A percentile compares a stretch with the other conserved stretches of the same genome.
These are phyloP conservation scores for Camptogramma bilineatum DNA, from an alignment of 2,888 invertebrate species.

Conservation along the genomic window DNA sequence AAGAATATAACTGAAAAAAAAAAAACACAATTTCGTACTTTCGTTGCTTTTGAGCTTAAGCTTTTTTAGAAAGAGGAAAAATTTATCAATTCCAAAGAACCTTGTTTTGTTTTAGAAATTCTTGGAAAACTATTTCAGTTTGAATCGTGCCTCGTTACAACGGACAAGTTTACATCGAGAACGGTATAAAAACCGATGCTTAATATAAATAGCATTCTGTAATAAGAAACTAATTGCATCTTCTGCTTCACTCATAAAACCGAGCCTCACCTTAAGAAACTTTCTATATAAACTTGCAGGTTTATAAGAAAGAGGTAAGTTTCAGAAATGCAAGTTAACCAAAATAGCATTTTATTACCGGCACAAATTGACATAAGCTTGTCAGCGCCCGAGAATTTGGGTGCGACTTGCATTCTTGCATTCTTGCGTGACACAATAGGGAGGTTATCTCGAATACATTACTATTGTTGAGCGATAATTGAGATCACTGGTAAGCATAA, in stretches of 20 bases:
- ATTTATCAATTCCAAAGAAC: no score
- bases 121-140: background rate
- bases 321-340: background rate
- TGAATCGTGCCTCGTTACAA: background rate
- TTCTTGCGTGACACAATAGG: slow-evolving; percentile 52
- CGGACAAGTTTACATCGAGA: background rate
- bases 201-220: background rate
- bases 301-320: background rate
- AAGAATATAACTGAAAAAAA: no score
- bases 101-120: no score
- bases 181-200: background rate
- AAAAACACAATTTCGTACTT: no score
- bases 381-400: slow-evolving; percentile 67
- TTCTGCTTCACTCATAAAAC: background rate
- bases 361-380: slow-evolving; percentile 26
- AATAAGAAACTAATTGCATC: background rate
- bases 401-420: slow-evolving; percentile 58
- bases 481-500: slow-evolving; percentile 34
- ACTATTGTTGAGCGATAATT: slow-evolving; percentile 38
- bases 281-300: background rate
- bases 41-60: no score
- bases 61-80: no score
- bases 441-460: slow-evolving; percentile 42
- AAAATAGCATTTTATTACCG: background rate
- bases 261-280: background rate